Evolutionary conservation across 2,888 invertebrate species (phyloP).

Genomic region (Drosophila lutescens): DNA sequence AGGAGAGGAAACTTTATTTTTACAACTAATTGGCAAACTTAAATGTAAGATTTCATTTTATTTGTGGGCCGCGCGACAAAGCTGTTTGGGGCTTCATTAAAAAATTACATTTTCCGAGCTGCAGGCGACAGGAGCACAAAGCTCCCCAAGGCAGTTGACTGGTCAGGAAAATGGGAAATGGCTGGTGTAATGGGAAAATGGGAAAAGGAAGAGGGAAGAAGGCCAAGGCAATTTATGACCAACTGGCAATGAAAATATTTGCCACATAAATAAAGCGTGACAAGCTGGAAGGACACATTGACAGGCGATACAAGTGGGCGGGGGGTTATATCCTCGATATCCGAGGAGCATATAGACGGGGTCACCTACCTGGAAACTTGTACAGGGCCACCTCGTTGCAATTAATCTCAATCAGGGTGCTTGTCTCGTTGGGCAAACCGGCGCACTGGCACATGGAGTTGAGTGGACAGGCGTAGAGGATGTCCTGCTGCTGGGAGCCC

Average conservation of each 20-base stretch:
- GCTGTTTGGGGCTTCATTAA: conserved; percentile 75
- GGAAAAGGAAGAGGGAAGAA: conserved; percentile 2
- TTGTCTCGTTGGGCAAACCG: conserved; percentile 84
- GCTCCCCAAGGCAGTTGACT: not conserved
- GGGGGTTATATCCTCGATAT: not conserved
- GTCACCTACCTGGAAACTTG: conserved; percentile 84
- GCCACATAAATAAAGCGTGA: conserved; percentile 69
- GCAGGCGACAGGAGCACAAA: conserved; percentile 44
- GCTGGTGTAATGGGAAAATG: conserved; percentile 9
- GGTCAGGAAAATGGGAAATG: conserved; percentile 5
- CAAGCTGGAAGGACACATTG: conserved; percentile 59
- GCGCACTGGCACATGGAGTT: conserved; percentile 85
- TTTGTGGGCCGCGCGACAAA: conserved; percentile 62
- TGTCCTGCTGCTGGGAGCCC: conserved; percentile 83
- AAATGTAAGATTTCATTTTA: conserved; percentile 81
- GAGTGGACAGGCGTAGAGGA: conserved; percentile 83
- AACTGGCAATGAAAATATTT: conserved; percentile 58
- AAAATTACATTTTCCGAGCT: conserved; percentile 71
- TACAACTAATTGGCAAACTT: conserved; percentile 82
- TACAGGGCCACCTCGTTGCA: conserved; percentile 84
- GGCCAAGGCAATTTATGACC: conserved; percentile 58
- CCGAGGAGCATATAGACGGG: not conserved
- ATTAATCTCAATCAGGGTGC: conserved; percentile 84
- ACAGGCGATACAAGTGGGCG: conserved; percentile 40
- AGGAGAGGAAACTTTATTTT: conserved; percentile 74